A percentile compares a stretch with the other conserved stretches of the same genome.
Conservation (phyloP, 2,113 vertebrate genomes). For the Gymnogyps californianus region DNA sequence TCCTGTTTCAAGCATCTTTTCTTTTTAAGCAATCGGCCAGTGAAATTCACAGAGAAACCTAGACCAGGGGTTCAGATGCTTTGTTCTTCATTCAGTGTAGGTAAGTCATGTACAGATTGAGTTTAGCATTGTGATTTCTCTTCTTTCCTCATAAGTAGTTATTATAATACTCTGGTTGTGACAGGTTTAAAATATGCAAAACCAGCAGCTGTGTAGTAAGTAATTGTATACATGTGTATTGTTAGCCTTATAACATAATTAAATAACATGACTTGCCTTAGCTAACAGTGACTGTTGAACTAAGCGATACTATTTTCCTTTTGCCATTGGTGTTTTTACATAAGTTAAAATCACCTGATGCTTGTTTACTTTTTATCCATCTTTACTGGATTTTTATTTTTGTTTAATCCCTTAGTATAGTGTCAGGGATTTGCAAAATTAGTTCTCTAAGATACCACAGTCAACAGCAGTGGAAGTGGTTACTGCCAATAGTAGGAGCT, state of each 20-base stretch:
- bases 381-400: neutral
- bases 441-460: neutral
- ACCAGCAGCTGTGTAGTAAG: neutral
- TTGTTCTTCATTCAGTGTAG: conserved; percentile 95
- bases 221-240: neutral
- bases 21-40: conserved; percentile 82
- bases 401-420: neutral
- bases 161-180: neutral
- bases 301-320: neutral
- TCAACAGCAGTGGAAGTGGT: neutral
- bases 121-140: neutral
- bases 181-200: neutral
- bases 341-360: neutral
- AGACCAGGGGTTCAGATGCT: conserved; percentile 93
- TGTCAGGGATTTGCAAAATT: neutral
- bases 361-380: neutral
- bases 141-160: neutral
- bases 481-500: neutral
- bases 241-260: neutral
- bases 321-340: neutral
- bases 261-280: neutral
- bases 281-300: neutral
- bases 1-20: neutral
- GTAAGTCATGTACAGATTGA: conserved; percentile 67
- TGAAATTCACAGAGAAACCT: conserved; percentile 93